phyloP scores from a whole-genome alignment of 2,797 vertebrate species.

The Tiaroga cobitis region DNA sequence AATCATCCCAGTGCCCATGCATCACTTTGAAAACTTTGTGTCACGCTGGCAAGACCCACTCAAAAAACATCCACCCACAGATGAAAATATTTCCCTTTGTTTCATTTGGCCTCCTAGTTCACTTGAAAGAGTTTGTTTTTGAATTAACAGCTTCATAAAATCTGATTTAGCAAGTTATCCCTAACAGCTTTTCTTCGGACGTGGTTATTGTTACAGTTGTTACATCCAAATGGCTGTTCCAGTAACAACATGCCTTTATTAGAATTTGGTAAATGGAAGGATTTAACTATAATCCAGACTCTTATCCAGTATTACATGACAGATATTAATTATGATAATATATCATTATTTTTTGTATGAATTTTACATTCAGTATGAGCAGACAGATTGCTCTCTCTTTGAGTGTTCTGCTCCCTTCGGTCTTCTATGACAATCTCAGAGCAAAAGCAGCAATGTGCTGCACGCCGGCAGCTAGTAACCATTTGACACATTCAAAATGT shows the following conservation, averaged over 20 bases:
- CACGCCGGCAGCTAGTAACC: not conserved
- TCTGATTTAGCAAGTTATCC: conserved; percentile 27
- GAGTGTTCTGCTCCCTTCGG: not conserved
- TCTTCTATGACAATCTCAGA: not conserved
- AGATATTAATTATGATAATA: conserved; percentile 1
- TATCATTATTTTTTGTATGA: not conserved
- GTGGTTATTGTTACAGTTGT: conserved; percentile 18
- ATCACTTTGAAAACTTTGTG: conserved; percentile 4
- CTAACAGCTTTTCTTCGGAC: conserved; percentile 38
- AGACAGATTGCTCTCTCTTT: not conserved
- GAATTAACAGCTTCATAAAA: conserved; percentile 23
- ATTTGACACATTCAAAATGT: not conserved
- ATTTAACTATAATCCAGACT: not conserved
- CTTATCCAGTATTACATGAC: not conserved
- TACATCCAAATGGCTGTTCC: conserved; percentile 33
- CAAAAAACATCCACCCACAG: conserved; percentile 22
- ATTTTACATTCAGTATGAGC: not conserved
- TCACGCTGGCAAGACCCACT: conserved; percentile 1
- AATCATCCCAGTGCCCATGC: not conserved
- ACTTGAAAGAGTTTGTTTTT: conserved; percentile 42
- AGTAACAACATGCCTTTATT: conserved; percentile 8
- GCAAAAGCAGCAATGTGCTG: not conserved
- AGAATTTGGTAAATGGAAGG: not conserved
- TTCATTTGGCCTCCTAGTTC: conserved; percentile 36
- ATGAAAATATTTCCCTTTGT: conserved; percentile 17